Conservation (phyloP, 2,888 invertebrate species). For the Brachyptera risi region DNA sequence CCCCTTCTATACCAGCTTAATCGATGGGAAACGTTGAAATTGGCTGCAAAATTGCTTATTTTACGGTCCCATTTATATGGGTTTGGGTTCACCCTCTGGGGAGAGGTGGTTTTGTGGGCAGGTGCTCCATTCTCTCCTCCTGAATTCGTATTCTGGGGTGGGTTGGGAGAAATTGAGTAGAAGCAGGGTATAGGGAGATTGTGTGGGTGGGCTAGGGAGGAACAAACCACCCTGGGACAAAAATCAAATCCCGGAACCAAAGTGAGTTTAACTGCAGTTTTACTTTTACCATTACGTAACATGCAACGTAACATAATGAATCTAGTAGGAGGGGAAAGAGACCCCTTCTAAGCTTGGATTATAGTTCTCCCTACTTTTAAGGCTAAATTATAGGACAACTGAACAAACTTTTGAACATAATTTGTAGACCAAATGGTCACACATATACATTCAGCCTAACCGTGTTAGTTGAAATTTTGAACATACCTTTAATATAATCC, state of each 20-base stretch:
- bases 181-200: neutral
- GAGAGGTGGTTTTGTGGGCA: slow-evolving; percentile 23
- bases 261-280: slow-evolving; percentile 18
- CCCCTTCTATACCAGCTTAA: slow-evolving; percentile 8
- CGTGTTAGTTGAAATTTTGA: no score
- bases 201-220: slow-evolving; percentile 1
- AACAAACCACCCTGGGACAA: slow-evolving; percentile 10
- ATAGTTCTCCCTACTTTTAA: no score
- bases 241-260: slow-evolving; percentile 17
- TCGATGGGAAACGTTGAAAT: slow-evolving; percentile 27
- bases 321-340: no score
- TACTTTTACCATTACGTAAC: no score
- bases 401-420: no score
- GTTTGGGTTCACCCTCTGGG: slow-evolving; percentile 18
- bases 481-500: no score
- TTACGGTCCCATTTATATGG: slow-evolving; percentile 32
- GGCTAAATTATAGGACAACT: no score
- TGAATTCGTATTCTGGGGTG: slow-evolving; percentile 3
- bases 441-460: no score
- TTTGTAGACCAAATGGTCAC: no score
- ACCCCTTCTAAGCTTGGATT: no score
- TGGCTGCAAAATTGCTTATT: slow-evolving; percentile 30
- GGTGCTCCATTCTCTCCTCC: slow-evolving; percentile 26
- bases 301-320: no score
- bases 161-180: neutral